phyloP scores from a whole-genome alignment of 2,113 vertebrate species.

The Pachypanchax playfairii region DNA sequence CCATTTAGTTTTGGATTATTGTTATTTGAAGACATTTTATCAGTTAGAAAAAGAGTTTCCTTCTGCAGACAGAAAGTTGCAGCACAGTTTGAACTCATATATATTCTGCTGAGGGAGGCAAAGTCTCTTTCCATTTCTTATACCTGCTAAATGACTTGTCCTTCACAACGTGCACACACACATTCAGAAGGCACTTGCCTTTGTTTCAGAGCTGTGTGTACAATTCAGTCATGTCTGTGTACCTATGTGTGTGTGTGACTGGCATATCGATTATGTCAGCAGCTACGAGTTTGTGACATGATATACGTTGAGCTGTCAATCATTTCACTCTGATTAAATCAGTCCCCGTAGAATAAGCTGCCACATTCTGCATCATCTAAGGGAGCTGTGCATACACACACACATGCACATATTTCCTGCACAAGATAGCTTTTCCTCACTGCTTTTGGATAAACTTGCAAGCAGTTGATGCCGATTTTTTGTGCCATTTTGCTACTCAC shows the following conservation, averaged over 20 bases:
- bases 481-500: slow-evolving; percentile 1
- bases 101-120: slow-evolving; percentile 56
- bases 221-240: background rate
- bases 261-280: slow-evolving; percentile 42
- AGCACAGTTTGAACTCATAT: slow-evolving; percentile 14
- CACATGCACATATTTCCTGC: background rate
- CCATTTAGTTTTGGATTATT: background rate
- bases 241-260: slow-evolving; percentile 9
- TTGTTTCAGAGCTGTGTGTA: background rate
- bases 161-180: slow-evolving; percentile 11
- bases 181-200: background rate
- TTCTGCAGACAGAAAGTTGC: slow-evolving; percentile 15
- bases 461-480: slow-evolving; percentile 32
- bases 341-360: slow-evolving; percentile 11
- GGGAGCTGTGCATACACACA: slow-evolving; percentile 1
- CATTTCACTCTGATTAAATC: slow-evolving; percentile 43
- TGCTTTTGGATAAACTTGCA: slow-evolving; percentile 25
- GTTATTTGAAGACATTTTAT: background rate
- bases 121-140: slow-evolving; percentile 35
- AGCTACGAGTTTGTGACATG: slow-evolving; percentile 32
- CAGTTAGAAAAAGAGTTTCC: background rate
- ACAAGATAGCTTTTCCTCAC: slow-evolving; percentile 12
- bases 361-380: background rate
- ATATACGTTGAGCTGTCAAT: slow-evolving; percentile 52
- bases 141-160: slow-evolving; percentile 59